These are phyloP conservation scores for Eudorcas thomsonii DNA, from an alignment of 2,113 vertebrate genomes.

Conservation along the genomic window DNA sequence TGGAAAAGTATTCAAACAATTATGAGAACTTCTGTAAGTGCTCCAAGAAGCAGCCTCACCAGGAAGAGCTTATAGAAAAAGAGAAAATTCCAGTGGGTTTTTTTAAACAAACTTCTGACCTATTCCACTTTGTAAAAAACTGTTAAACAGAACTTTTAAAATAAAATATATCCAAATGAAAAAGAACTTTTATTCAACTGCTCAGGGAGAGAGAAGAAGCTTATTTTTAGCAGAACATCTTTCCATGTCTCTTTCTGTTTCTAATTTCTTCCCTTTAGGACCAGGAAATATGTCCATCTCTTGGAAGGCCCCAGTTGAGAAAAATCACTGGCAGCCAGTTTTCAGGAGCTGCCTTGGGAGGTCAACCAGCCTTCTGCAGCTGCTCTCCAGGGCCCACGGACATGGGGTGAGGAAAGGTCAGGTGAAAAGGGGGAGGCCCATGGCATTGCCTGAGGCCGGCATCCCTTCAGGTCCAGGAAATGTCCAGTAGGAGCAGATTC, in stretches of 20 bases:
- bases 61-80: background rate
- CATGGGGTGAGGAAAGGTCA: conserved; percentile 1
- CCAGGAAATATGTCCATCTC: conserved; percentile 17
- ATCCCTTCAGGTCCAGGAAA: background rate
- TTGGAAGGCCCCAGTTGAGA: background rate
- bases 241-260: conserved; percentile 45
- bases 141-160: conserved; percentile 32
- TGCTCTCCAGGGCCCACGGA: background rate
- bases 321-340: conserved; percentile 9
- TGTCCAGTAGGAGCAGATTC: conserved; percentile 20
- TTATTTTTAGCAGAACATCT: conserved; percentile 28
- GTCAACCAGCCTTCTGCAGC: background rate
- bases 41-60: background rate
- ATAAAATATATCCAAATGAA: conserved; percentile 35
- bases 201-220: background rate
- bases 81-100: background rate
- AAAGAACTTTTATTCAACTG: conserved; percentile 8
- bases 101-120: conserved; percentile 20
- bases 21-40: background rate
- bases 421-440: background rate
- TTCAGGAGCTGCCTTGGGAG: conserved; percentile 39
- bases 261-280: conserved; percentile 47
- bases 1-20: background rate
- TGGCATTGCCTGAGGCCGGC: background rate
- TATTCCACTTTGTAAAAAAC: conserved; percentile 28